Evolutionary conservation across 1,140 invertebrate species (phyloP).

Genomic region (Orius laevigatus): DNA sequence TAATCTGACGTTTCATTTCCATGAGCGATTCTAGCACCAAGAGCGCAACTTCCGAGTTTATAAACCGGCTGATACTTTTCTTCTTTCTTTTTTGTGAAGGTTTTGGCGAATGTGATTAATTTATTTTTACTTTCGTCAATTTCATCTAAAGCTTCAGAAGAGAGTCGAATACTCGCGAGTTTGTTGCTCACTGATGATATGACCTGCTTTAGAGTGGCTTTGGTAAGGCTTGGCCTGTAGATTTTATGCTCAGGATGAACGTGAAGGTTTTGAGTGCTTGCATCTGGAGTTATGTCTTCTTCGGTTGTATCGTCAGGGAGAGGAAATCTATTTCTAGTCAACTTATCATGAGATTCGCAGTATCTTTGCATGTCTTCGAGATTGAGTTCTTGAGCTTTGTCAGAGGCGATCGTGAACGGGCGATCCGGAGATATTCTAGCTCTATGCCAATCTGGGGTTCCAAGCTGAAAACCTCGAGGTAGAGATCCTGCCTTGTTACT

Average conservation of each 20-base stretch:
- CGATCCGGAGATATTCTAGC: constrained; percentile 33
- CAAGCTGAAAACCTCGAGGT: constrained; percentile 55
- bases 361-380: constrained; percentile 38
- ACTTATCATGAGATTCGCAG: constrained; percentile 29
- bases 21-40: constrained; percentile 71
- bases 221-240: constrained; percentile 31
- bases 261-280: constrained; percentile 30
- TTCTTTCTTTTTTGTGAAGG: constrained; percentile 23
- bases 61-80: constrained; percentile 31
- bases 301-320: constrained; percentile 25
- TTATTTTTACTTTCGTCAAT: constrained; percentile 26
- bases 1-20: constrained; percentile 46
- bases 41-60: constrained; percentile 60
- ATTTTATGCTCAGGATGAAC: constrained; percentile 63
- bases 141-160: constrained; percentile 29
- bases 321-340: constrained; percentile 25
- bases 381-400: constrained; percentile 37
- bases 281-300: constrained; percentile 35
- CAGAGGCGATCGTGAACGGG: constrained; percentile 56
- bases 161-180: constrained; percentile 26
- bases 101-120: constrained; percentile 23
- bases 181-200: constrained; percentile 28
- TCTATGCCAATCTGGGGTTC: constrained; percentile 27
- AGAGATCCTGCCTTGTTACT: constrained; percentile 55
- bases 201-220: constrained; percentile 29